These are phyloP conservation scores for Phragmatobia fuliginosa DNA, from an alignment of 2,888 invertebrate genomes.

Conservation along the genomic window DNA sequence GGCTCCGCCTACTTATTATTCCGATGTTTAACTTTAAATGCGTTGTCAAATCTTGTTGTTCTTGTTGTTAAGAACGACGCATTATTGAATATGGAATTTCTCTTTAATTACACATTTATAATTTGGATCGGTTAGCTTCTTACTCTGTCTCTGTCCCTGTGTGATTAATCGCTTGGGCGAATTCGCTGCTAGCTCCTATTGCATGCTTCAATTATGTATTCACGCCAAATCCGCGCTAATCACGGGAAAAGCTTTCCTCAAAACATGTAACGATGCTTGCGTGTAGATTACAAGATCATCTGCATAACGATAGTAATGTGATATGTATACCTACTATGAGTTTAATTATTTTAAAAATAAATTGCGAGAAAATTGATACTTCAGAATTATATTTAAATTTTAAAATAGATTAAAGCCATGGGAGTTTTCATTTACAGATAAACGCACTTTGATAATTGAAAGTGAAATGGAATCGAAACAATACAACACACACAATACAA, in stretches of 20 bases:
- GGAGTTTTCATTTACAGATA: background rate
- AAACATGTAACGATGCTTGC: background rate
- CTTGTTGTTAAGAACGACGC: too few species aligned
- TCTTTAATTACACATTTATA: too few species aligned
- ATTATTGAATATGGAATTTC: too few species aligned
- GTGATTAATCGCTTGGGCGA: background rate
- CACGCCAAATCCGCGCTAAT: background rate
- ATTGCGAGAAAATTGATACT: background rate
- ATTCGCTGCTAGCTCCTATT: background rate
- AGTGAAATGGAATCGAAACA: background rate
- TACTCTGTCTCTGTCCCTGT: too few species aligned
- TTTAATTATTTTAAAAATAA: background rate
- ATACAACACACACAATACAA: too few species aligned
- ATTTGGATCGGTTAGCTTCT: too few species aligned
- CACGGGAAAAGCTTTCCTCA: background rate
- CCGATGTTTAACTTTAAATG: too few species aligned
- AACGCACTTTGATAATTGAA: background rate
- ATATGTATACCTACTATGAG: too few species aligned
- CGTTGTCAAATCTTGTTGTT: too few species aligned
- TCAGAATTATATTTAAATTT: background rate
- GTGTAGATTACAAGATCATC: background rate
- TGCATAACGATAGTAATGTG: background rate
- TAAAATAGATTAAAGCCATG: background rate
- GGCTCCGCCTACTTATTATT: too few species aligned
- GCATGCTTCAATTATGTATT: background rate